Conservation (phyloP, 2,888 invertebrate species). For the Phaonia tiefii region DNA sequence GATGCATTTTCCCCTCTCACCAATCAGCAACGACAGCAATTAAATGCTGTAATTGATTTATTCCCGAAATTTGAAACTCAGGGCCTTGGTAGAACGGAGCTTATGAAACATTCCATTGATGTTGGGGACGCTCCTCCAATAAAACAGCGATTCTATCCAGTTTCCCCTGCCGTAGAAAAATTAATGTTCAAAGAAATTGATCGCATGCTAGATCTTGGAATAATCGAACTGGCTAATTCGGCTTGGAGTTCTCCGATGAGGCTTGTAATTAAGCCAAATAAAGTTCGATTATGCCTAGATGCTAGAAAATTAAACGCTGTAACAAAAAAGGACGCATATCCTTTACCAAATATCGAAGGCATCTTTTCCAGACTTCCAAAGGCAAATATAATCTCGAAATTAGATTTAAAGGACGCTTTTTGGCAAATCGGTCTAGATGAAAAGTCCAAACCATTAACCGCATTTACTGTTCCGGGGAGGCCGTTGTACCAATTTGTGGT, state of each 20-base stretch:
- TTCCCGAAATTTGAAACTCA: constrained; percentile 29
- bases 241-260: constrained; percentile 52
- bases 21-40: constrained; percentile 27
- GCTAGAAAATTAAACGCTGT: constrained; percentile 20
- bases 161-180: constrained; percentile 51
- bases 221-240: constrained; percentile 72
- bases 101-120: constrained; percentile 48
- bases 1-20: constrained; percentile 12
- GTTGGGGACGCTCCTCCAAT: constrained; percentile 51
- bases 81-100: constrained; percentile 41
- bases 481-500: constrained; percentile 56
- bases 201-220: constrained; percentile 71
- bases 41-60: constrained; percentile 24
- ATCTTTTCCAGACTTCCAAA: constrained; percentile 33
- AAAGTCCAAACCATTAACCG: background rate
- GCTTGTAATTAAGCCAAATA: constrained; percentile 38
- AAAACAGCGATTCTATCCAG: constrained; percentile 62
- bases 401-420: constrained; percentile 32
- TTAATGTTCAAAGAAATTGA: constrained; percentile 21
- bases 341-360: constrained; percentile 20
- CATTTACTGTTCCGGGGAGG: constrained; percentile 61
- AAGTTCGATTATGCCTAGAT: constrained; percentile 28
- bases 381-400: constrained; percentile 35
- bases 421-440: constrained; percentile 34
- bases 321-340: constrained; percentile 36